These are phyloP conservation scores for Pherbina coryleti DNA, from an alignment of 2,888 invertebrate genomes.

Conservation along the genomic window DNA sequence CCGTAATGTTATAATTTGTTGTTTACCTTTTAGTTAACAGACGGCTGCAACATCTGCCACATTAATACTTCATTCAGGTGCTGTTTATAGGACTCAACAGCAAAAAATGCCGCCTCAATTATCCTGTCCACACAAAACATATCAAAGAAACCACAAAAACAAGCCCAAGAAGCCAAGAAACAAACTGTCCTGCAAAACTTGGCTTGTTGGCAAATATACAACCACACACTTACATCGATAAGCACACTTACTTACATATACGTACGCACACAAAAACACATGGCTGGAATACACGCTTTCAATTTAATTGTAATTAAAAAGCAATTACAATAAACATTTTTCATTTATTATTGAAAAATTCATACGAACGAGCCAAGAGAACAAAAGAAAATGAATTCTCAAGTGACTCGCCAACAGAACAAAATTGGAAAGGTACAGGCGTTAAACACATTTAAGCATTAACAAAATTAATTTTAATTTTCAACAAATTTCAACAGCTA, in stretches of 20 bases:
- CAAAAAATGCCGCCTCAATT: no score
- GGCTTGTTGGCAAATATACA: not conserved
- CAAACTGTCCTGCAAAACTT: no score
- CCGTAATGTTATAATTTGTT: no score
- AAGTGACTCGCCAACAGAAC: no score
- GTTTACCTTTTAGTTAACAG: no score
- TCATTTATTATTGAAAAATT: conserved; percentile 35
- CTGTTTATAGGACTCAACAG: no score
- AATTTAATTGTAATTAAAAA: conserved; percentile 23
- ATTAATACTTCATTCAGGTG: no score
- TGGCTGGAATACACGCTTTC: not conserved
- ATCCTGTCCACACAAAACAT: no score
- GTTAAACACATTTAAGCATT: conserved; percentile 5
- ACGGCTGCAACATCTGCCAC: no score
- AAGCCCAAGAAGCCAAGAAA: not conserved
- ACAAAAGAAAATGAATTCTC: no score
- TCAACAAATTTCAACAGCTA: not conserved
- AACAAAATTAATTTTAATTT: conserved; percentile 22
- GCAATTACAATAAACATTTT: conserved; percentile 27
- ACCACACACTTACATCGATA: not conserved
- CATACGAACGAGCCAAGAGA: not conserved
- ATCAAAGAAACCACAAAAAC: not conserved
- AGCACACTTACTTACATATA: not conserved
- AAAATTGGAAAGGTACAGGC: not conserved
- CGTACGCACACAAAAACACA: not conserved